Conservation (phyloP, 2,888 invertebrate genomes). For the Biston stratarius region DNA sequence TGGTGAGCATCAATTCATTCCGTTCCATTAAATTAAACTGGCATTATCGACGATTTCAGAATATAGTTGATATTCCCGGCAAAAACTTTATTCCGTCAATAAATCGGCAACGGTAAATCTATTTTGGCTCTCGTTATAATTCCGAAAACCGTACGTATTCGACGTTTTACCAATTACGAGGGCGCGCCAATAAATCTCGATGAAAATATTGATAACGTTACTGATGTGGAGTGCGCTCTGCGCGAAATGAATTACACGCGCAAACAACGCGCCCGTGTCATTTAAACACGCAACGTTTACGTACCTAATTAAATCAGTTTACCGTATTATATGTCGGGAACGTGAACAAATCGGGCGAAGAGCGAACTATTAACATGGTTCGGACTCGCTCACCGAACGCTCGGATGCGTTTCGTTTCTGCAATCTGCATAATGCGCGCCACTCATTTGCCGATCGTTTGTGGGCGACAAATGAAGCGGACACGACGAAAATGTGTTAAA, state of each 20-base stretch:
- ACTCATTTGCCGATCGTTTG: constrained; percentile 77
- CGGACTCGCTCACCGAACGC: constrained; percentile 50
- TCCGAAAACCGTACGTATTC: constrained; percentile 49
- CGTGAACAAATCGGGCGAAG: constrained; percentile 55
- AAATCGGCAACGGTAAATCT: constrained; percentile 43
- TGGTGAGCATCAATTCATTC: constrained; percentile 58
- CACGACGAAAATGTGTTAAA: constrained; percentile 60
- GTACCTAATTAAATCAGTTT: constrained; percentile 67
- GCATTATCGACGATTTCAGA: constrained; percentile 22
- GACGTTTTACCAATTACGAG: constrained; percentile 65
- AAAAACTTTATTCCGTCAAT: constrained; percentile 35
- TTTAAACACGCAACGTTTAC: constrained; percentile 58
- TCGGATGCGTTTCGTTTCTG: constrained; percentile 62
- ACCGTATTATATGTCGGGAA: constrained; percentile 64
- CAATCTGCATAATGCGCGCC: constrained; percentile 77
- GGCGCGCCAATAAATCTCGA: constrained; percentile 69
- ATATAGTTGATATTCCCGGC: constrained; percentile 11
- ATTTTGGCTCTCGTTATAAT: constrained; percentile 50
- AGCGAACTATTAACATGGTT: constrained; percentile 65
- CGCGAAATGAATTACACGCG: constrained; percentile 59
- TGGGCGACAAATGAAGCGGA: constrained; percentile 77
- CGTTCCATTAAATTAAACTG: constrained; percentile 22
- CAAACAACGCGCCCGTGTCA: constrained; percentile 61
- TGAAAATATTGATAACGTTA: constrained; percentile 73
- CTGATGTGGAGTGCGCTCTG: constrained; percentile 54